Conservation (phyloP, 1,140 invertebrate species). For the Dolichoris vasculosae region DNA sequence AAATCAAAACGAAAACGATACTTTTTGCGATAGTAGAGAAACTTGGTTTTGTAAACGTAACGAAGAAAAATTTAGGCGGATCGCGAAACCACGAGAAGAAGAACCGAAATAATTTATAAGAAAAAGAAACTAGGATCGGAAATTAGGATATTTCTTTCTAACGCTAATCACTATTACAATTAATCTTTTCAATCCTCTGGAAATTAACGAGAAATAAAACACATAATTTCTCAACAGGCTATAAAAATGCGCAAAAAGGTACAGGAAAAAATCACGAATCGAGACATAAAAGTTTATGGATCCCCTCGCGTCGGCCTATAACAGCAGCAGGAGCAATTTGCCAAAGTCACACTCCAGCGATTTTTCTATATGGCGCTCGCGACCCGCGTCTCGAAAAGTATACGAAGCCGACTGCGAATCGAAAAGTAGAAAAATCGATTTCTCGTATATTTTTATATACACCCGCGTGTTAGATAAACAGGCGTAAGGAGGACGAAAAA, state of each 20-base stretch:
- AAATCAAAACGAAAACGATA: too few relatives aligned
- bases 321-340: constrained; percentile 42
- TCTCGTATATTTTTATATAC: background rate
- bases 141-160: background rate
- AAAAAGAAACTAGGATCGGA: too few relatives aligned
- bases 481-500: constrained; percentile 4
- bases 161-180: background rate
- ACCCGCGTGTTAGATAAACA: background rate
- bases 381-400: background rate
- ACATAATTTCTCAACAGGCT: background rate
- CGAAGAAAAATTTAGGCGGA: too few relatives aligned
- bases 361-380: constrained; percentile 6
- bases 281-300: constrained; percentile 43
- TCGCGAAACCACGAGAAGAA: too few relatives aligned
- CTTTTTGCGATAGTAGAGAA: too few relatives aligned
- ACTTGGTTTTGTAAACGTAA: too few relatives aligned
- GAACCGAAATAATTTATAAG: too few relatives aligned
- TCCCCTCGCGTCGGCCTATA: background rate
- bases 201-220: background rate
- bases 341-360: constrained; percentile 48
- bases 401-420: background rate
- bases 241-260: background rate
- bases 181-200: background rate
- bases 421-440: constrained; percentile 5
- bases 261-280: background rate